Evolutionary conservation across 1,140 invertebrate genomes (phyloP), one percentile per base, ranked within the genome.

Genomic region (Cydia splendana): DNA sequence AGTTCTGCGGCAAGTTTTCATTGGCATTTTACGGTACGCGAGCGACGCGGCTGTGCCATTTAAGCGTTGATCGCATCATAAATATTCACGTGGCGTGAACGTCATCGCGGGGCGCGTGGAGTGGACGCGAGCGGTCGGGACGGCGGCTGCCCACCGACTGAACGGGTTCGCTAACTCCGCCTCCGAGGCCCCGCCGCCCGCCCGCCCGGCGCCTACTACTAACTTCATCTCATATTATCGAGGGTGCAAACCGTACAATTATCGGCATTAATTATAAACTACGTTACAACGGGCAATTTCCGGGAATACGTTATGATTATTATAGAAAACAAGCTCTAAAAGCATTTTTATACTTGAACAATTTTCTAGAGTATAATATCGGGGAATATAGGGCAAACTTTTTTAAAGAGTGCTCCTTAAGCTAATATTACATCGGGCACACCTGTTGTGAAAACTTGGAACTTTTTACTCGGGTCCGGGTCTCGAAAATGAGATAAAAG

Each of bases 161-260:
- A 91, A 77, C 89, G 88, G 76, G 84, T 80, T 85, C 20, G 15
- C 77, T 83, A 78, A 78, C 91, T 93, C 90, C 91, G 90, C 91
- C 90, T 87, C 81, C 85, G 81, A 84, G 82, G 82, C 85, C 82
- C 62, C 30, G 81, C 82, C 85, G 83, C 88, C 85, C 87, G 81
- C 79, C 84, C 88, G 88, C 88, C 84, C 84, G 83, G 80, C 88
- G 87, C 85, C 88, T 88, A 80, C 88, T 88, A 80, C 86, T 88
- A 91, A 91, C 88, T 91, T 90, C 88, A 91, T 91, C 88, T 88
- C 89, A 87, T 88, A 90, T 88, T 90, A 89, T 88, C 85, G 85
- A 86, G 89, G 88, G 88, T 92, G 87, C 90, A 88, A 87, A 85
- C 88, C 86, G 83, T 85, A 85, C 84, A 87, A 91, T 89, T 87